phyloP scores from a whole-genome alignment of 1,140 invertebrate genomes.

The Sesamia nonagrioides region DNA sequence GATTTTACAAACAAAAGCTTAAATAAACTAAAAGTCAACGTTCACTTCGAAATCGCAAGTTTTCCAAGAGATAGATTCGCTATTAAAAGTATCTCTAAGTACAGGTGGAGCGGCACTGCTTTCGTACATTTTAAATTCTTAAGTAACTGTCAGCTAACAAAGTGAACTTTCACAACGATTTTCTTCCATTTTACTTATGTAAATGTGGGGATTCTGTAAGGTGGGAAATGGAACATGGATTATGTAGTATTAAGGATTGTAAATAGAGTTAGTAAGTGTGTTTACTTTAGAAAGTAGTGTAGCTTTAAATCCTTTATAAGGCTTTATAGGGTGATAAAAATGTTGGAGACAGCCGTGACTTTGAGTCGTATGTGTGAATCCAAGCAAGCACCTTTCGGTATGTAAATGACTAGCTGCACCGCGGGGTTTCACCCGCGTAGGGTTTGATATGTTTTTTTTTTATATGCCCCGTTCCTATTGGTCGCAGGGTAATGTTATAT shows the following conservation, averaged over 20 bases:
- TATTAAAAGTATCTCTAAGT: constrained; percentile 2
- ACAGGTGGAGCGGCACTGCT: not conserved
- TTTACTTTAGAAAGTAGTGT: too few species aligned
- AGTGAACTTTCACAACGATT: constrained; percentile 15
- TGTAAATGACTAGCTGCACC: too few species aligned
- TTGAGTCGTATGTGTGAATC: too few species aligned
- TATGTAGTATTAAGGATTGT: not conserved
- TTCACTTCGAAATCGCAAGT: not conserved
- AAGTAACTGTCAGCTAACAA: not conserved
- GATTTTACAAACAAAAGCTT: not conserved
- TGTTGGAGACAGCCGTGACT: too few species aligned
- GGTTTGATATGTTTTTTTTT: too few species aligned
- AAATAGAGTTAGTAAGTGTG: too few species aligned
- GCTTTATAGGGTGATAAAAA: too few species aligned
- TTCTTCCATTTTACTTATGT: not conserved
- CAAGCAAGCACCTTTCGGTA: too few species aligned
- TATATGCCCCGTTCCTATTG: too few species aligned
- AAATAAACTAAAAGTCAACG: not conserved
- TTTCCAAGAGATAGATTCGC: not conserved
- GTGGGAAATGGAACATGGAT: not conserved
- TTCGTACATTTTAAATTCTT: constrained; percentile 22
- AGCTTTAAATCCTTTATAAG: too few species aligned
- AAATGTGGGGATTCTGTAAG: not conserved
- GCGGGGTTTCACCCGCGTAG: too few species aligned
- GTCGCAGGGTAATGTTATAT: too few species aligned